These are phyloP conservation scores for Mesorhabditis spiculigera DNA, from an alignment of 2,888 invertebrate genomes.

Conservation along the genomic window DNA sequence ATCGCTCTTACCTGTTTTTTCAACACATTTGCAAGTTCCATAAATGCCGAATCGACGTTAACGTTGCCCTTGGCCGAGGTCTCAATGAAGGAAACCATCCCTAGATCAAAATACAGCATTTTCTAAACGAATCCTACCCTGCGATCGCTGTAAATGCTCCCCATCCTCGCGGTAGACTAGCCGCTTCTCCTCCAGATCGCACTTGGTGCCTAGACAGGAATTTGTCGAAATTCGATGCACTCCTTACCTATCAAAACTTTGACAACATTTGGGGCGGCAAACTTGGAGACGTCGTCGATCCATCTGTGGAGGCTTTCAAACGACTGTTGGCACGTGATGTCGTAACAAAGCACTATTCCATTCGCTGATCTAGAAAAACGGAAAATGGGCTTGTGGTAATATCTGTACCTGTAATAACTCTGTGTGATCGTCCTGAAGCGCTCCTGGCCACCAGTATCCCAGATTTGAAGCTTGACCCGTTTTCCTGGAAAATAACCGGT, in stretches of 20 bases:
- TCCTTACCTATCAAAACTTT: slow-evolving; percentile 79
- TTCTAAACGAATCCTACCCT: slow-evolving; percentile 19
- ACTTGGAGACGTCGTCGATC: slow-evolving; percentile 91
- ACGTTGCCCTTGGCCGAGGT: slow-evolving; percentile 68
- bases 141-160: slow-evolving; percentile 68
- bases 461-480: slow-evolving; percentile 86
- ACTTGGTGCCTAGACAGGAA: slow-evolving; percentile 71
- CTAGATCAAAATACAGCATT: slow-evolving; percentile 13
- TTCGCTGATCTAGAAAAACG: slow-evolving; percentile 82
- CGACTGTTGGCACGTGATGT: slow-evolving; percentile 85
- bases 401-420: slow-evolving; percentile 26
- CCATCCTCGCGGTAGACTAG: slow-evolving; percentile 84
- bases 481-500: slow-evolving; percentile 67
- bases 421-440: slow-evolving; percentile 85
- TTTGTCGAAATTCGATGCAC: not conserved
- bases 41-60: slow-evolving; percentile 83
- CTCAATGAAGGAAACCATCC: slow-evolving; percentile 51
- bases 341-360: slow-evolving; percentile 94
- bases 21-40: slow-evolving; percentile 79
- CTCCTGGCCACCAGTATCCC: slow-evolving; percentile 96
- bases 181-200: slow-evolving; percentile 75
- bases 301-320: slow-evolving; percentile 82
- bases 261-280: slow-evolving; percentile 85
- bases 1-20: slow-evolving; percentile 63
- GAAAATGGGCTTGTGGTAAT: not conserved